Evolutionary conservation across 1,140 invertebrate genomes (phyloP), one percentile per base, ranked within the genome.

Genomic region (Ceratoteleas bidentatus): DNA sequence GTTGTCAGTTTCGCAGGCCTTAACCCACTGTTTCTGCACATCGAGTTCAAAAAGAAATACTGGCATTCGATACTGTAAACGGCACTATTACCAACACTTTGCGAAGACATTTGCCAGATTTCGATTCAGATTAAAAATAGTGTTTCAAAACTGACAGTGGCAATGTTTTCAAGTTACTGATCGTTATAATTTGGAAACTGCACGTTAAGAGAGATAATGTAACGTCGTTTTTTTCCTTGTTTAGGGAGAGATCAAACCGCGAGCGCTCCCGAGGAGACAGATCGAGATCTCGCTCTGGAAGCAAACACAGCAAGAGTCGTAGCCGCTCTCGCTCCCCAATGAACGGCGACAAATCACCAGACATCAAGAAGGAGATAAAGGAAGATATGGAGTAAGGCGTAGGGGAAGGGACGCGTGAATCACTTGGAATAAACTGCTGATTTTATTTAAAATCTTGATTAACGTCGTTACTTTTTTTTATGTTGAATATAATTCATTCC

Each of bases 281-380:
- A 85, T 92, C 91, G 7, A 87, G 91, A 83, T 92, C 91, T 9
- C 87, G 90, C 6, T 92, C 91, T 7, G 87, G 86, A 13, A 92
- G 92, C 72, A 92, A 93, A 89, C 91, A 92, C 76, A 92, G 92
- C 75, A 93, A 92, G 75, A 93, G 92, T 73, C 93, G 91, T 53
- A 81, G 92, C 75, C 93, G 90, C 34, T 92, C 92, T 32, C 91
- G 89, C 61, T 89, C 90, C 0, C 92, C 93, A 14, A 93, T 92
- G 88, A 93, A 93, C 70, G 93, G 92, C 13, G 92, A 93, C 64
- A 91, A 91, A 82, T 93, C 92, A 9, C 92, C 91, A n/a, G 90
- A 91, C 65, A 89, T 89, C 47, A 86, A 87, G 24, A 89, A 90
- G 70, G 88, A 87, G 54, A n/a, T n/a, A n/a, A n/a, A n/a, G n/a